These are phyloP conservation scores for Myopa testacea DNA, from an alignment of 2,888 invertebrate genomes.

Conservation along the genomic window DNA sequence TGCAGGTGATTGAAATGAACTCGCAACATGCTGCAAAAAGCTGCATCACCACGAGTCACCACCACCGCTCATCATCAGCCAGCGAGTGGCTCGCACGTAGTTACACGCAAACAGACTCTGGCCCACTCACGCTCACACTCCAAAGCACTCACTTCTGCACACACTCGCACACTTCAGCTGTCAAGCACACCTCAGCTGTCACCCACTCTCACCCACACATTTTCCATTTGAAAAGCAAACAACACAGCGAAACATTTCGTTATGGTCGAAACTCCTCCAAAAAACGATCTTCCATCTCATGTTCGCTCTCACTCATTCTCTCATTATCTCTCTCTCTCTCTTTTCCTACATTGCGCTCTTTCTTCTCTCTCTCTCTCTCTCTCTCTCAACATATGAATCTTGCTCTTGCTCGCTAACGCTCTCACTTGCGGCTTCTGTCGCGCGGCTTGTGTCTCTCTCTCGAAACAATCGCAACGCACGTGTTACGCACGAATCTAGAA, in stretches of 20 bases:
- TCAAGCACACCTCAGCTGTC: background rate
- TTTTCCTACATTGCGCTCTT: slow-evolving; percentile 17
- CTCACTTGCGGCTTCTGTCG: slow-evolving; percentile 12
- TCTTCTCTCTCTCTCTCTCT: slow-evolving; percentile 28
- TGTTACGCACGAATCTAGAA: slow-evolving; percentile 63
- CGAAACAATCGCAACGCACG: background rate
- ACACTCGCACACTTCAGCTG: slow-evolving; percentile 28
- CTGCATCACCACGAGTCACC: slow-evolving; percentile 33
- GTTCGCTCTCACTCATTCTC: background rate
- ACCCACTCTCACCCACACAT: slow-evolving; percentile 2
- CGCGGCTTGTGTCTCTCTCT: slow-evolving; percentile 8
- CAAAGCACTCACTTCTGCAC: slow-evolving; percentile 41
- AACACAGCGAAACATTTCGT: slow-evolving; percentile 10
- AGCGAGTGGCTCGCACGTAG: background rate
- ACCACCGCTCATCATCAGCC: background rate
- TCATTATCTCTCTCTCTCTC: slow-evolving; percentile 21
- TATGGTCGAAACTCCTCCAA: background rate
- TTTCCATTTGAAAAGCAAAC: slow-evolving; percentile 32
- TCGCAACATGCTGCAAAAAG: background rate
- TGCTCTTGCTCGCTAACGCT: slow-evolving; percentile 26
- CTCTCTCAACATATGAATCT: background rate
- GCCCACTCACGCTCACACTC: background rate
- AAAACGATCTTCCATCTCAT: slow-evolving; percentile 3
- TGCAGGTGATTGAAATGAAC: background rate
- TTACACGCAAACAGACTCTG: background rate